A percentile compares a stretch with the other conserved stretches of the same genome.
These are phyloP conservation scores for Nephrocerus scutellatus DNA, from an alignment of 2,888 invertebrate genomes.

Conservation along the genomic window DNA sequence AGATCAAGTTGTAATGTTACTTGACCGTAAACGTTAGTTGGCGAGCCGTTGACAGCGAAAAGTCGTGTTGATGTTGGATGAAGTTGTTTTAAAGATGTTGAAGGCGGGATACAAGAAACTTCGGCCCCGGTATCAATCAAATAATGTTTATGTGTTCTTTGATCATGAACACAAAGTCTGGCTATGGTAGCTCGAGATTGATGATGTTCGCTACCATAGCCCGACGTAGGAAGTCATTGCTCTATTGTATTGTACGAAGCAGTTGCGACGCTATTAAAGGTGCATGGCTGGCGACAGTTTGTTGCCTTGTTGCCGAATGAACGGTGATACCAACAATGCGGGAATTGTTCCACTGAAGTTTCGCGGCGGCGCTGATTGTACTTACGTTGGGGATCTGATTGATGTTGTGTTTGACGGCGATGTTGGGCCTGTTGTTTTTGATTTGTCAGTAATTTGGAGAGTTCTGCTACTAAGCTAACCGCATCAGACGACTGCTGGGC, in stretches of 20 bases:
- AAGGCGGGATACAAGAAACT: slow-evolving; percentile 18
- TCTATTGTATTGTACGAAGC: too few species aligned
- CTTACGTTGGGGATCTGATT: too few species aligned
- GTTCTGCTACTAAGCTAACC: too few species aligned
- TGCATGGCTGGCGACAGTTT: slow-evolving; percentile 16
- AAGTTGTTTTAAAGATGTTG: background rate
- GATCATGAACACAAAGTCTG: slow-evolving; percentile 13
- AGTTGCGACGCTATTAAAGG: background rate
- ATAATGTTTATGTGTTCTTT: slow-evolving; percentile 9
- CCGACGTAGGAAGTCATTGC: too few species aligned
- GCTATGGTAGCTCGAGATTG: too few species aligned
- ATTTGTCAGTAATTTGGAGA: too few species aligned
- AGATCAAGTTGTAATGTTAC: slow-evolving; percentile 12
- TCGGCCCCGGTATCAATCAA: slow-evolving; percentile 21
- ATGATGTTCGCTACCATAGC: too few species aligned
- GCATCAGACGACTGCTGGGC: too few species aligned
- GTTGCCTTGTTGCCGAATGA: slow-evolving; percentile 12
- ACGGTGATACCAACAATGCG: slow-evolving; percentile 21
- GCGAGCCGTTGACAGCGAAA: slow-evolving; percentile 19
- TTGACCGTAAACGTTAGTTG: slow-evolving; percentile 19
- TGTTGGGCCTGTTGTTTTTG: too few species aligned
- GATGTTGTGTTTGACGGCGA: too few species aligned
- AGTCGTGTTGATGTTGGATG: slow-evolving; percentile 6
- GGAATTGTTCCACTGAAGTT: too few species aligned
- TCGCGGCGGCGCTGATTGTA: too few species aligned